phyloP scores from a whole-genome alignment of 2,113 vertebrate genomes.

The Seriola quinqueradiata region DNA sequence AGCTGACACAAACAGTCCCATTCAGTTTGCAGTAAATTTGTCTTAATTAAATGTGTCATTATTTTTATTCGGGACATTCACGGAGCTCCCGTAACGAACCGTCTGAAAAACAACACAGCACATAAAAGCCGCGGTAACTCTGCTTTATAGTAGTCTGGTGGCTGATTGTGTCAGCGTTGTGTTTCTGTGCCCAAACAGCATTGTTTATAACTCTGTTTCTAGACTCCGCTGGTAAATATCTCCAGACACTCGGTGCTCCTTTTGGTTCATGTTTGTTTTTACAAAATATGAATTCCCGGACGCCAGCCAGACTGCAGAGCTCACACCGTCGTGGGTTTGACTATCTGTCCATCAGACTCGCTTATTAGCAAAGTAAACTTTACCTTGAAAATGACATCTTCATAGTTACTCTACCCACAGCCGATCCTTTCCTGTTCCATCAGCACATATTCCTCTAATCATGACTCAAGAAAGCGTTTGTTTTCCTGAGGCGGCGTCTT shows the following conservation, averaged over 20 bases:
- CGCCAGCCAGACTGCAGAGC: neutral
- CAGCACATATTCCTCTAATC: neutral
- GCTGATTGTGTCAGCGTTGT: conserved; percentile 23
- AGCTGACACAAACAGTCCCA: conserved; percentile 24
- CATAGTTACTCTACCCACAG: neutral
- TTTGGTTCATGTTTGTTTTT: conserved; percentile 10
- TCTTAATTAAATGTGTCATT: conserved; percentile 62
- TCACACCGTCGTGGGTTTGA: neutral
- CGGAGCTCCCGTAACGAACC: conserved; percentile 44
- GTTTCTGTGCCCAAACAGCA: conserved; percentile 28
- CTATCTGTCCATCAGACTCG: neutral
- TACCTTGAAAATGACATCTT: neutral
- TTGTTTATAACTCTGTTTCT: conserved; percentile 45
- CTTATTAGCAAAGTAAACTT: conserved; percentile 5
- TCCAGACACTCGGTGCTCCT: neutral
- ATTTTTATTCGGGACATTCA: conserved; percentile 38
- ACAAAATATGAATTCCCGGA: conserved; percentile 15
- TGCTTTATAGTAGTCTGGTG: conserved; percentile 22
- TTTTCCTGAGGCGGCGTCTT: neutral
- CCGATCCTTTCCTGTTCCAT: neutral
- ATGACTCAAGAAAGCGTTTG: neutral
- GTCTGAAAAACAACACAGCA: conserved; percentile 44
- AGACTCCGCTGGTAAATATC: conserved; percentile 23
- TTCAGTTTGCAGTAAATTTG: conserved; percentile 32
- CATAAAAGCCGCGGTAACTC: conserved; percentile 52